phyloP scores from a whole-genome alignment of 2,113 vertebrate genomes.

The Mastomys coucha region DNA sequence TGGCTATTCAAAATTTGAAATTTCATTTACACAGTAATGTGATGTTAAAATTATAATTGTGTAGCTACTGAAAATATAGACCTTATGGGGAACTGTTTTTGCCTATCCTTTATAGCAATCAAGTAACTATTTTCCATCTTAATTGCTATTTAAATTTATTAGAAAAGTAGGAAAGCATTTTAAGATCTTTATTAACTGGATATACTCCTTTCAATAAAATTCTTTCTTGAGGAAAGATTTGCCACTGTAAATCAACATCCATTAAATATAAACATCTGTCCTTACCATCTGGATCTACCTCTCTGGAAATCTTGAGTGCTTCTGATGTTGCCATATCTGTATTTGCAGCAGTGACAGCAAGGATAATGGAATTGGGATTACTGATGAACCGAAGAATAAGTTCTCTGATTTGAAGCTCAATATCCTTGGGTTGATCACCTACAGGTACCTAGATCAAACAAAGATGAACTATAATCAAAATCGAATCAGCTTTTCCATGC shows the following conservation, averaged over 20 bases:
- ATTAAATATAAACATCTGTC: slow-evolving; percentile 40
- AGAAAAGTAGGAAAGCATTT: slow-evolving; percentile 59
- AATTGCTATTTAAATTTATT: slow-evolving; percentile 61
- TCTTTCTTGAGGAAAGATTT: slow-evolving; percentile 44
- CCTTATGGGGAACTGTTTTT: slow-evolving; percentile 26
- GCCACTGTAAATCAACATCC: slow-evolving; percentile 12
- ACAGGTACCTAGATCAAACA: slow-evolving; percentile 92
- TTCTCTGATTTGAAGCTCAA: slow-evolving; percentile 97
- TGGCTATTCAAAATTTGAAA: slow-evolving; percentile 36
- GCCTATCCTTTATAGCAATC: background rate
- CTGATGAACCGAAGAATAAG: slow-evolving; percentile 96
- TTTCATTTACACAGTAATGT: slow-evolving; percentile 39
- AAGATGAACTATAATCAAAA: slow-evolving; percentile 57
- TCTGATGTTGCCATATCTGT: slow-evolving; percentile 99
- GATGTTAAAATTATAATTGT: slow-evolving; percentile 29
- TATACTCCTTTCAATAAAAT: slow-evolving; percentile 36
- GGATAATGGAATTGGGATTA: slow-evolving; percentile 98
- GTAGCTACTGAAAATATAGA: slow-evolving; percentile 40
- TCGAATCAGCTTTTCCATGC: background rate
- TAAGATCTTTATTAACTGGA: slow-evolving; percentile 42
- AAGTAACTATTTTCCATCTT: slow-evolving; percentile 34
- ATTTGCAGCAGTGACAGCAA: slow-evolving; percentile 98
- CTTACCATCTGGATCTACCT: slow-evolving; percentile 97
- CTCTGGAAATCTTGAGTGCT: slow-evolving; percentile 97
- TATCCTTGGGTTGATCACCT: slow-evolving; percentile 98